Evolutionary conservation across 2,113 vertebrate genomes (phyloP).

Genomic region (Stictonetta naevosa): DNA sequence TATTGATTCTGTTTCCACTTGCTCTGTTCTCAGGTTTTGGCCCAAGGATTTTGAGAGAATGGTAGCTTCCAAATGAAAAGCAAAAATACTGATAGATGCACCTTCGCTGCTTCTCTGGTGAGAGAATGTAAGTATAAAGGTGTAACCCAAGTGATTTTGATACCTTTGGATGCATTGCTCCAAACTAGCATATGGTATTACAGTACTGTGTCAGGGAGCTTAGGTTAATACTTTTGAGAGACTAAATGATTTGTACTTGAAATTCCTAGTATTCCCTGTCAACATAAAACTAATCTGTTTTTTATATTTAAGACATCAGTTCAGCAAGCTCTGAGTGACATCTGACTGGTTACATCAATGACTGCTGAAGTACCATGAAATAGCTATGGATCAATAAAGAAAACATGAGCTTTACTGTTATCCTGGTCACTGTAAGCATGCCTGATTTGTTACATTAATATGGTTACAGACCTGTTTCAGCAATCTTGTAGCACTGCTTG

Average conservation of each 20-base stretch:
- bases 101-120: neutral
- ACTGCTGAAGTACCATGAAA: neutral
- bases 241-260: neutral
- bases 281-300: neutral
- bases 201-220: neutral
- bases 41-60: neutral
- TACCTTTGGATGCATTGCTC: neutral
- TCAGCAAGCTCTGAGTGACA: neutral
- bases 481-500: neutral
- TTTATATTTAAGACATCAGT: neutral
- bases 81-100: neutral
- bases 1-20: neutral
- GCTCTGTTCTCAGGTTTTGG: neutral
- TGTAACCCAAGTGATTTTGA: neutral
- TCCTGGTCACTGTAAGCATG: slow-evolving; percentile 72
- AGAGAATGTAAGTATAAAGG: neutral
- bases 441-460: neutral
- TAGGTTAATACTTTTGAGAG: neutral
- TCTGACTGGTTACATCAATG: neutral
- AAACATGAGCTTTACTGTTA: slow-evolving; percentile 82
- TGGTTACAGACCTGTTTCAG: neutral
- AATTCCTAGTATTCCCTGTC: neutral
- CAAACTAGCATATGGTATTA: neutral
- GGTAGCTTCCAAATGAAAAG: neutral
- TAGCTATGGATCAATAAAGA: slow-evolving; percentile 43